A percentile compares a stretch with the other conserved stretches of the same genome.
These are phyloP conservation scores for Smutsia temminckii DNA, from an alignment of 2,797 vertebrate species.

Conservation along the genomic window DNA sequence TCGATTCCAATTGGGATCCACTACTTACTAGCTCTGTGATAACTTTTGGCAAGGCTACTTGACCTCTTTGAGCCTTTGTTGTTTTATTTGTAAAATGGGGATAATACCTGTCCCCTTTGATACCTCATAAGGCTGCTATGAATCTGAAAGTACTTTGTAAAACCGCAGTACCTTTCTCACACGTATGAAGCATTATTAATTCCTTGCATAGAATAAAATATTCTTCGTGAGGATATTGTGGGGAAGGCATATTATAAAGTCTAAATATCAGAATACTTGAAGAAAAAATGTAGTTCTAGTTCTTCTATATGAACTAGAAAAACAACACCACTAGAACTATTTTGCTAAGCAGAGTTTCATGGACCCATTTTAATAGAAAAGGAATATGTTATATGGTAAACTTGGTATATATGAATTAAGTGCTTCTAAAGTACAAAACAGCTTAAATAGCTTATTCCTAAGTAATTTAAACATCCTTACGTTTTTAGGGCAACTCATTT, in stretches of 20 bases:
- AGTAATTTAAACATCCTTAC: conserved; percentile 10
- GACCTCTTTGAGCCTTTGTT: background rate
- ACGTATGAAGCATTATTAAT: background rate
- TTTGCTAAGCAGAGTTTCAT: conserved; percentile 23
- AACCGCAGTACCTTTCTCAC: background rate
- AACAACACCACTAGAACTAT: conserved; percentile 21
- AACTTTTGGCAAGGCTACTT: conserved; percentile 7
- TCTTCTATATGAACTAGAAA: conserved; percentile 11
- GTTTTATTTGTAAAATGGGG: conserved; percentile 35
- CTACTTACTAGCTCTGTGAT: background rate
- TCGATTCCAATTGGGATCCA: background rate
- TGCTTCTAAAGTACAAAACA: conserved; percentile 8
- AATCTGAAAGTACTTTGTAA: conserved; percentile 32
- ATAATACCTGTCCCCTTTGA: background rate
- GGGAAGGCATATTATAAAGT: background rate
- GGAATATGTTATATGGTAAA: background rate
- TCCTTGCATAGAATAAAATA: conserved; percentile 20
- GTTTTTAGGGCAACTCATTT: background rate
- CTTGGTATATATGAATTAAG: background rate
- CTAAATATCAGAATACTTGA: conserved; percentile 46
- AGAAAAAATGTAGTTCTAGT: background rate
- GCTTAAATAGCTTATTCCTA: background rate
- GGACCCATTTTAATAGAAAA: background rate
- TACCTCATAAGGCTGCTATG: background rate
- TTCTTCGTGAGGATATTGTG: background rate